These are phyloP conservation scores for Volucella zonaria DNA, from an alignment of 2,888 invertebrate genomes.

Conservation along the genomic window DNA sequence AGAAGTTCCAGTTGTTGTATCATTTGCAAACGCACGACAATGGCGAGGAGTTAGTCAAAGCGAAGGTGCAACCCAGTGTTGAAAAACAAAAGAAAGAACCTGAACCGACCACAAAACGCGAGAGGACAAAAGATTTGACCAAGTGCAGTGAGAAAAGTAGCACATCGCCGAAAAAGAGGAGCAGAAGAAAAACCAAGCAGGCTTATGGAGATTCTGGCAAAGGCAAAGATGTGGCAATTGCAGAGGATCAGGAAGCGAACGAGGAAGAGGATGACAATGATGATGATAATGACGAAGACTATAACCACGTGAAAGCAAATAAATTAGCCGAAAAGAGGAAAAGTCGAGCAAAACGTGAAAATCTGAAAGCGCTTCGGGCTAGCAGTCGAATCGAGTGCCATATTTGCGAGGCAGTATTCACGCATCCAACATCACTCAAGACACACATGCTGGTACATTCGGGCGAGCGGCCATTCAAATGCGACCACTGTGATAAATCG, in stretches of 20 bases:
- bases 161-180: conserved; percentile 2
- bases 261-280: conserved; percentile 30
- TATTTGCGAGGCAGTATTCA: conserved; percentile 67
- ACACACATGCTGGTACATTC: conserved; percentile 72
- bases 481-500: conserved; percentile 73
- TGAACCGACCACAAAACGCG: too few species aligned
- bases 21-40: conserved; percentile 73
- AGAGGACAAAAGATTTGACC: neutral
- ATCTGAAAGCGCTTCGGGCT: conserved; percentile 52
- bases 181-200: conserved; percentile 16
- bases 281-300: conserved; percentile 21
- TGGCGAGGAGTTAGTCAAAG: conserved; percentile 61
- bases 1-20: conserved; percentile 72
- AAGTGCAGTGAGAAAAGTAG: neutral
- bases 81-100: conserved; percentile 16
- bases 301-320: neutral
- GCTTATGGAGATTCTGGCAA: neutral
- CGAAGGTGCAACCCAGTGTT: conserved; percentile 44
- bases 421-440: conserved; percentile 69
- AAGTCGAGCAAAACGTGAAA: conserved; percentile 59
- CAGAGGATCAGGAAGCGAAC: conserved; percentile 22
- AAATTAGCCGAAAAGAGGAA: neutral
- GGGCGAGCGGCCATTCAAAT: conserved; percentile 71
- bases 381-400: conserved; percentile 68
- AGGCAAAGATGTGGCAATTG: conserved; percentile 3